phyloP scores from a whole-genome alignment of 1,140 invertebrate species.

The Drosophila eugracilis region DNA sequence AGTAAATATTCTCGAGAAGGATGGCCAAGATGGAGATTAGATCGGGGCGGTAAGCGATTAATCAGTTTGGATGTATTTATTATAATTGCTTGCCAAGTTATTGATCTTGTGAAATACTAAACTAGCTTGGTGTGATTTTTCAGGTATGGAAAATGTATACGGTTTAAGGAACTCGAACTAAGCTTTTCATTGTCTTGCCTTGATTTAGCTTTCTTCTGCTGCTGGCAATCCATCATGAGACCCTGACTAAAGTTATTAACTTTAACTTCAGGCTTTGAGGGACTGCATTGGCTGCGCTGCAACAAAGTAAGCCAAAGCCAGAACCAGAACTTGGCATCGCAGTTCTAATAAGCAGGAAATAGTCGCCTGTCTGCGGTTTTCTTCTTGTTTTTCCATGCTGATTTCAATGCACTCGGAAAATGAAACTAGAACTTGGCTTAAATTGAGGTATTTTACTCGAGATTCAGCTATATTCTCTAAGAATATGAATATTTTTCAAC shows the following conservation, averaged over 20 bases:
- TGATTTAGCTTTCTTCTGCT: background rate
- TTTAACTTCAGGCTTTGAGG: background rate
- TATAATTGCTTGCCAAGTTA: constrained; percentile 3
- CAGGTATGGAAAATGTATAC: background rate
- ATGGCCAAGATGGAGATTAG: constrained; percentile 6
- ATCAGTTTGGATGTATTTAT: constrained; percentile 6
- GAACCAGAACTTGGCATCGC: constrained; percentile 13
- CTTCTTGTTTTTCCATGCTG: constrained; percentile 1
- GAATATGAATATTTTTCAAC: too few species aligned
- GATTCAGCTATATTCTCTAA: too few species aligned
- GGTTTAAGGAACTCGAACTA: background rate
- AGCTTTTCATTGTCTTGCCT: too few species aligned
- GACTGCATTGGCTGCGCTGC: constrained; percentile 23
- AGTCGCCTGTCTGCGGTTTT: constrained; percentile 7
- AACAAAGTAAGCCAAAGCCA: constrained; percentile 29
- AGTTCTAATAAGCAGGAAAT: constrained; percentile 40
- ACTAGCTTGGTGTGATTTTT: too few species aligned
- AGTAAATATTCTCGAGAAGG: background rate
- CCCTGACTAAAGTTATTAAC: constrained; percentile 26
- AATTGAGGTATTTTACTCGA: too few species aligned
- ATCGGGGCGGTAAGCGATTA: constrained; percentile 6
- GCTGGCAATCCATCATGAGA: background rate
- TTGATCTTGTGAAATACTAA: background rate
- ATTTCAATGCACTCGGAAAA: constrained; percentile 1
- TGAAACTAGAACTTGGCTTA: background rate